Conservation (phyloP, 2,113 vertebrate species). For the Diphyllodes magnificus region DNA sequence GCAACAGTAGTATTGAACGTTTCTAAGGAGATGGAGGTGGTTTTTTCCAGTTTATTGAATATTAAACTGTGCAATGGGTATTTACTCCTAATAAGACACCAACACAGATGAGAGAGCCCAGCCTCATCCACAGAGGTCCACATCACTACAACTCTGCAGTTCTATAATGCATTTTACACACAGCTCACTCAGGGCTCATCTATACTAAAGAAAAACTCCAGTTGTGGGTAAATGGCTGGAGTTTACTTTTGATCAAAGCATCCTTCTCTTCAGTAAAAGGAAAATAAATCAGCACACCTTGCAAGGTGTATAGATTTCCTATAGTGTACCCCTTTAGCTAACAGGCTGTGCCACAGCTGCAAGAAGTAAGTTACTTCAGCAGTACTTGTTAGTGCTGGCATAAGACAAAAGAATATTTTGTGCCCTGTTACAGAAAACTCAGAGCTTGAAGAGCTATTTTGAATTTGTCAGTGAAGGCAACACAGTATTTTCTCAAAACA, state of each 20-base stretch:
- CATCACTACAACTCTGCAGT: neutral
- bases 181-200: neutral
- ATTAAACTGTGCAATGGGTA: neutral
- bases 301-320: neutral
- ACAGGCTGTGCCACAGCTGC: neutral
- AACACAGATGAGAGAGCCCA: neutral
- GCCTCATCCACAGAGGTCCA: neutral
- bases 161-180: neutral
- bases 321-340: neutral
- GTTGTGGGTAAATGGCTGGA: neutral
- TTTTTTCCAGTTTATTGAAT: neutral
- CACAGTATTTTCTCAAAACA: neutral
- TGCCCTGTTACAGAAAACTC: neutral
- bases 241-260: neutral
- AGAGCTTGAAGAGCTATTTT: neutral
- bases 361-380: neutral
- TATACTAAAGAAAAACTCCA: neutral
- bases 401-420: neutral
- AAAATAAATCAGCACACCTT: neutral
- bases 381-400: neutral
- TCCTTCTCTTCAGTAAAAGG: neutral
- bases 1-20: neutral
- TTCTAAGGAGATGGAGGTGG: neutral
- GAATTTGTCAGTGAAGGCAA: neutral
- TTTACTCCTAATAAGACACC: neutral